Percentiles rank a stretch among this genome's conserved stretches.
Conservation (phyloP, 2,888 invertebrate species). For the Diaprepes abbreviatus region DNA sequence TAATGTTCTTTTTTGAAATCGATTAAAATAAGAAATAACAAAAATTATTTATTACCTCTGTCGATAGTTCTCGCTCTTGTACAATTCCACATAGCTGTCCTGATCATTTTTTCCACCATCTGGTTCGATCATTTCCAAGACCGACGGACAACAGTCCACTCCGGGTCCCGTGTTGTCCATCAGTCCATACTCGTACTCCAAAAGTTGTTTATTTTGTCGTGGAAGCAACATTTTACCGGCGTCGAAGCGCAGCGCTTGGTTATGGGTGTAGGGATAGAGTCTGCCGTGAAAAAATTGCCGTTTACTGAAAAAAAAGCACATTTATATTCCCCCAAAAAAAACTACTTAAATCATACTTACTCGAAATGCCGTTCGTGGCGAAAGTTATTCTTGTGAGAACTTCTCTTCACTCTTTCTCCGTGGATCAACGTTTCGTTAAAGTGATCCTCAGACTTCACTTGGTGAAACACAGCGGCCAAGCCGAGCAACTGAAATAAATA, state of each 20-base stretch:
- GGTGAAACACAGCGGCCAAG: conserved; percentile 72
- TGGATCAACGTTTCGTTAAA: conserved; percentile 61
- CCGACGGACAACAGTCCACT: conserved; percentile 85
- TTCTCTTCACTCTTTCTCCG: conserved; percentile 59
- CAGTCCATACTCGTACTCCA: conserved; percentile 63
- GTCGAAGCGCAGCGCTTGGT: conserved; percentile 57
- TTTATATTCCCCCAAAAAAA: background rate
- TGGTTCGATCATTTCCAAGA: conserved; percentile 83
- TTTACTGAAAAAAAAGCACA: conserved; percentile 11
- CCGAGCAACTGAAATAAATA: conserved; percentile 71
- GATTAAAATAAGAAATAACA: background rate
- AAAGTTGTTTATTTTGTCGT: conserved; percentile 76
- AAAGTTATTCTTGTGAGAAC: conserved; percentile 39
- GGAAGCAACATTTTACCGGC: conserved; percentile 70
- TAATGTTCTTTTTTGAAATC: too few relatives aligned
- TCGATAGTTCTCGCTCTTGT: conserved; percentile 77
- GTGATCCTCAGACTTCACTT: conserved; percentile 61
- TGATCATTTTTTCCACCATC: conserved; percentile 82
- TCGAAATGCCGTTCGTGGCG: conserved; percentile 36
- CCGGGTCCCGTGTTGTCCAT: conserved; percentile 61
- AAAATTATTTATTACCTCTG: conserved; percentile 69
- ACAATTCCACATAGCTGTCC: conserved; percentile 81
- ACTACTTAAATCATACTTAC: conserved; percentile 17
- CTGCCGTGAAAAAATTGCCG: conserved; percentile 49
- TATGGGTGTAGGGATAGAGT: conserved; percentile 60